Conservation (phyloP, 2,797 vertebrate species). For the Parotocinclus haroldoi region DNA sequence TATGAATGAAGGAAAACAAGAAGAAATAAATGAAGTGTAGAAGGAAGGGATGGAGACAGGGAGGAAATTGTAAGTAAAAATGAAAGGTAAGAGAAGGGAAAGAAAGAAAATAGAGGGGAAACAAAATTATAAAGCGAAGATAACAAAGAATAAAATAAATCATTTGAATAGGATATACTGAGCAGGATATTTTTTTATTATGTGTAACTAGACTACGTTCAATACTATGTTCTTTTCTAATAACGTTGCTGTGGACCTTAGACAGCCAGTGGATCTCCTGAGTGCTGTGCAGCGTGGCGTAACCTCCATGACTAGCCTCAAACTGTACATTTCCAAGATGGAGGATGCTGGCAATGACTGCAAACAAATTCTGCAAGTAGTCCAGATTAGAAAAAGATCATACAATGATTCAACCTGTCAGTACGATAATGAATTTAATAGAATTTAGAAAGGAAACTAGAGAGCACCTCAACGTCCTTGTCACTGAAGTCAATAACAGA, state of each 20-base stretch:
- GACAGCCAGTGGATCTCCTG: slow-evolving; percentile 86
- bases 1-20: neutral
- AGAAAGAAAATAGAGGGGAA: no score
- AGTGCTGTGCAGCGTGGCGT: slow-evolving; percentile 74
- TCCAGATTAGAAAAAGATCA: neutral
- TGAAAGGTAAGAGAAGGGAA: no score
- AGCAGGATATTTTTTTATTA: no score
- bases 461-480: slow-evolving; percentile 79
- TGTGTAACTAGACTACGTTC: no score
- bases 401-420: neutral
- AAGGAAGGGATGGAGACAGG: neutral
- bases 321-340: slow-evolving; percentile 89
- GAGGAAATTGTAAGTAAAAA: neutral
- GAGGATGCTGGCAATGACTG: slow-evolving; percentile 86
- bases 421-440: no score
- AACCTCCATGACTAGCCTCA: slow-evolving; percentile 75
- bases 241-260: slow-evolving; percentile 71
- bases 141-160: no score
- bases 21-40: neutral
- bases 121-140: no score
- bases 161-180: no score
- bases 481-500: slow-evolving; percentile 84
- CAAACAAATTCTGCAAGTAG: slow-evolving; percentile 80
- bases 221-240: neutral
- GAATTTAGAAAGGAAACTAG: no score